Base-by-base conservation (phyloP, 2,113 vertebrate species). In the Galemys pyrenaicus region DNA sequence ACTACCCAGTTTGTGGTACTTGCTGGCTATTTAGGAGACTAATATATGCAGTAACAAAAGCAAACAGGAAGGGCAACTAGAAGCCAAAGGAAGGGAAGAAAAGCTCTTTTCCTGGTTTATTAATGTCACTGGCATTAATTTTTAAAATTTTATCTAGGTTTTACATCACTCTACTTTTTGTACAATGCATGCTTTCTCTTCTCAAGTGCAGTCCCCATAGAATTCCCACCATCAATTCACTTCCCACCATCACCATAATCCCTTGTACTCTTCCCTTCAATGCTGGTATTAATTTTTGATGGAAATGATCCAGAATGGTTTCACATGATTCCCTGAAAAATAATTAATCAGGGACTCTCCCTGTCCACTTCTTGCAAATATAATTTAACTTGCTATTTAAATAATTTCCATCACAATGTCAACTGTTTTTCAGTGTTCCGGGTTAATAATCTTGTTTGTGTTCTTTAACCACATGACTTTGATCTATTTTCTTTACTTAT, bases 381-480 rank as follows among this genome's bases (percentile, higher is more conserved):
- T 37, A 91, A 39, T 65, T 4, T 7, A 65, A 20, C 84, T 65
- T 79, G 12, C 16, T 93, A 70, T 81, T 83, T 91, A 92, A 90
- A 74, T 81, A 46, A 44, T 96, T 62, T 83, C 1, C 26, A 30
- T n/a, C 32, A 35, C 9, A 89, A 3, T 26, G 22, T 49, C 60
- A 54, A n/a, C n/a, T 73, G 10, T 4, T 75, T 89, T 92, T 71
- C 19, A 80, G 3, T 44, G 10, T 79, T 67, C 39, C 92, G 79
- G 77, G 49, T 58, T 60, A 70, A 62, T 8, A 90, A 22, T 73
- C 51, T 74, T 30, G 44, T 56, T 83, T 94, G 41, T 91, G 95
- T 91, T 75, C 64, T 19, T 92, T 95, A 81, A 41, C 37, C 17
- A 11, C 9, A 87, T 13, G 49, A 44, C 51, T 79, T 95, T 94